Percentiles rank a stretch among this genome's conserved stretches.
Conservation (phyloP, 2,888 invertebrate species). For the Chloroclystis v-ata region DNA sequence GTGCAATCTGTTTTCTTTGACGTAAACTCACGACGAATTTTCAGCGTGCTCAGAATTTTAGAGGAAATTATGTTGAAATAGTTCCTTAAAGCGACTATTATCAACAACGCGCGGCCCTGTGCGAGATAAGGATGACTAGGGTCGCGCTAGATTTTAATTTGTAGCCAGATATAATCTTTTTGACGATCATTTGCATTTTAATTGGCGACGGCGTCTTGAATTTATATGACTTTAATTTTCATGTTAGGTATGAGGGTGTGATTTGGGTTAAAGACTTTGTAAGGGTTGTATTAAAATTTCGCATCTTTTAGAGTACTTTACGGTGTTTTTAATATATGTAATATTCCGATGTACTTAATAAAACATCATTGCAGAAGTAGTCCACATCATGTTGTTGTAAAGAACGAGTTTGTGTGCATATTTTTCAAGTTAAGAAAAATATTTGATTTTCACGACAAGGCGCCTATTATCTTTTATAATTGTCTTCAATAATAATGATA, state of each 20-base stretch:
- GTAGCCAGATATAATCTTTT: slow-evolving; percentile 31
- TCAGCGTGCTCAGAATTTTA: slow-evolving; percentile 56
- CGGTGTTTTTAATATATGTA: too few relatives aligned
- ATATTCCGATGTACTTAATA: too few relatives aligned
- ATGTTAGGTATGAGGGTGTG: slow-evolving; percentile 9
- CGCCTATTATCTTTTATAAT: too few relatives aligned
- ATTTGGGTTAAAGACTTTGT: neutral
- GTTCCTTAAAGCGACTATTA: slow-evolving; percentile 52
- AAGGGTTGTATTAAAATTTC: neutral
- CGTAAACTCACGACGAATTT: slow-evolving; percentile 56
- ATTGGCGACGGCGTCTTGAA: slow-evolving; percentile 20
- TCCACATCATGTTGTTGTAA: too few relatives aligned
- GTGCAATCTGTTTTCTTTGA: slow-evolving; percentile 57
- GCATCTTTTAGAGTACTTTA: too few relatives aligned
- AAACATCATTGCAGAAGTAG: too few relatives aligned
- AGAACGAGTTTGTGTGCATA: too few relatives aligned
- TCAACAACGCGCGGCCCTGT: slow-evolving; percentile 33
- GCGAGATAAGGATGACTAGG: slow-evolving; percentile 29
- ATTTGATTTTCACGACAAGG: too few relatives aligned
- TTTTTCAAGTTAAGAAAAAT: too few relatives aligned
- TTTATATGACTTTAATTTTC: slow-evolving; percentile 14
- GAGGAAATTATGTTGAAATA: slow-evolving; percentile 61
- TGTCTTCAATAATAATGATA: too few relatives aligned
- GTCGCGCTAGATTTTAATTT: slow-evolving; percentile 29
- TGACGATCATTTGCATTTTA: slow-evolving; percentile 30